Evolutionary conservation across 2,888 invertebrate genomes (phyloP).

Genomic region (Agrilus biguttatus): DNA sequence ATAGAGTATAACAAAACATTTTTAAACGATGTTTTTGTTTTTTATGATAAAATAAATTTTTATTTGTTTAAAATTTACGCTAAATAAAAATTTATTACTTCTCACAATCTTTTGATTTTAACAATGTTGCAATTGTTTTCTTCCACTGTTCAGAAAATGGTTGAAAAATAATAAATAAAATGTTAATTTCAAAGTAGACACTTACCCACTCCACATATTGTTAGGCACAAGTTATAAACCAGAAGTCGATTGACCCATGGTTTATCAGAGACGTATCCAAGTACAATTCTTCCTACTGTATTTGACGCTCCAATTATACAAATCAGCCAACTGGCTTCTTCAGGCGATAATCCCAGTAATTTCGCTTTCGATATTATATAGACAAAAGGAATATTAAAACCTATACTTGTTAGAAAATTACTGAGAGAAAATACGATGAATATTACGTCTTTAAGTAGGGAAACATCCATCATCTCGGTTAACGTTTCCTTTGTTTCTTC

Average conservation of each 20-base stretch:
- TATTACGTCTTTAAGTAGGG: slow-evolving; percentile 67
- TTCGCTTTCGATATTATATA: slow-evolving; percentile 67
- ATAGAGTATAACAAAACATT: too few relatives aligned
- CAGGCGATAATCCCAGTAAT: slow-evolving; percentile 38
- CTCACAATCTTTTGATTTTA: too few relatives aligned
- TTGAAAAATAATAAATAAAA: too few relatives aligned
- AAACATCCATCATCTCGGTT: slow-evolving; percentile 72
- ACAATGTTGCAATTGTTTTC: too few relatives aligned
- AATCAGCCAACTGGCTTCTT: slow-evolving; percentile 53
- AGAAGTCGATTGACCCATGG: slow-evolving; percentile 81
- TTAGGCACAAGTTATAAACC: slow-evolving; percentile 80
- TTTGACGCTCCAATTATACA: slow-evolving; percentile 77
- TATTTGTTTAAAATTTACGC: too few relatives aligned
- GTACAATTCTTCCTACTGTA: slow-evolving; percentile 73
- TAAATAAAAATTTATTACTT: too few relatives aligned
- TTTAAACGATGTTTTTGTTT: too few relatives aligned
- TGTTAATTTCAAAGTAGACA: slow-evolving; percentile 3
- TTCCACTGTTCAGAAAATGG: too few relatives aligned
- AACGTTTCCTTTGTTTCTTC: slow-evolving; percentile 57
- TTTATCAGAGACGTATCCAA: slow-evolving; percentile 80
- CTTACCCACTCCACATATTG: slow-evolving; percentile 77
- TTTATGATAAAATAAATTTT: too few relatives aligned
- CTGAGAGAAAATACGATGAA: slow-evolving; percentile 84
- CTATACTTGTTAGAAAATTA: slow-evolving; percentile 90
- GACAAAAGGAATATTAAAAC: slow-evolving; percentile 87